phyloP scores from a whole-genome alignment of 2,797 vertebrate genomes.

The Graptemys geographica region DNA sequence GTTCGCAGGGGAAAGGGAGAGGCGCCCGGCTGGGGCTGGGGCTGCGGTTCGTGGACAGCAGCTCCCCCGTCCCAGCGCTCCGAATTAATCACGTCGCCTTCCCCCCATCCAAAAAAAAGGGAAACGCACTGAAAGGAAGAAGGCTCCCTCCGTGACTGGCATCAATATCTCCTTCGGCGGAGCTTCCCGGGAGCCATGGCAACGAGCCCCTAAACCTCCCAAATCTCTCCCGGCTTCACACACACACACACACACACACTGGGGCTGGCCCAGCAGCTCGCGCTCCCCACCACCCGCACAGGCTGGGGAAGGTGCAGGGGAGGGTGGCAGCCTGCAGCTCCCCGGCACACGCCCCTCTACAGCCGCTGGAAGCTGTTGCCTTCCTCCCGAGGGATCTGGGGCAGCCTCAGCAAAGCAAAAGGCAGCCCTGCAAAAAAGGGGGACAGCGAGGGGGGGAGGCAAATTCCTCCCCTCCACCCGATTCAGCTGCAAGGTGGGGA shows the following conservation, averaged over 20 bases:
- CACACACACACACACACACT: background rate
- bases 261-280: background rate
- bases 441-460: too few relatives aligned
- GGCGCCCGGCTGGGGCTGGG: background rate
- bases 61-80: conserved; percentile 19
- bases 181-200: conserved; percentile 78
- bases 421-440: too few relatives aligned
- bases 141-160: conserved; percentile 77
- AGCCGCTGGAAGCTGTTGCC: too few relatives aligned
- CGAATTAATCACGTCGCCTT: conserved; percentile 57
- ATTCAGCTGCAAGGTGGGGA: background rate
- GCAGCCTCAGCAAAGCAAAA: background rate
- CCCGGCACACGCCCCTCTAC: background rate
- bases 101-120: background rate
- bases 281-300: conserved; percentile 16
- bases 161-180: conserved; percentile 71
- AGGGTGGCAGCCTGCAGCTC: too few relatives aligned
- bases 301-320: too few relatives aligned
- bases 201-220: conserved; percentile 69
- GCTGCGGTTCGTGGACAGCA: background rate
- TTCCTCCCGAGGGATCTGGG: too few relatives aligned
- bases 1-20: background rate
- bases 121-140: conserved; percentile 57
- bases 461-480: background rate
- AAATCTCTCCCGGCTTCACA: background rate